Evolutionary conservation across 2,797 vertebrate species (phyloP).

Genomic region (Zalophus californianus): DNA sequence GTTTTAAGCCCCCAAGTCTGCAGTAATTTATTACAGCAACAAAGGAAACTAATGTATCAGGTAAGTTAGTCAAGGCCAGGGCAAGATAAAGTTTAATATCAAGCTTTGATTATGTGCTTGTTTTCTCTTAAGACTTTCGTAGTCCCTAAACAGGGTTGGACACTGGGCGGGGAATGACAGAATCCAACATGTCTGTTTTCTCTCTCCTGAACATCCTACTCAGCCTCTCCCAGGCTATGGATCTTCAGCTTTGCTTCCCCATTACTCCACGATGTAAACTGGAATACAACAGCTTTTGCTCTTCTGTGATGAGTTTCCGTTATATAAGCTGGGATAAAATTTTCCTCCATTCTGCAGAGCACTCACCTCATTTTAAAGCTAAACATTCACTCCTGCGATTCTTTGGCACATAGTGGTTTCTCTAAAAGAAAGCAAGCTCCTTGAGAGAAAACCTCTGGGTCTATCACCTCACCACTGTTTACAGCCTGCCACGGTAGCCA

Average conservation of each 20-base stretch:
- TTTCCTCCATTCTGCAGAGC: neutral
- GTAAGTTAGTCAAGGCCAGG: neutral
- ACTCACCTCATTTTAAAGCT: neutral
- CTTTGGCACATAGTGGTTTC: neutral
- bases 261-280: neutral
- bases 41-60: neutral
- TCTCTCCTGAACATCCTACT: neutral
- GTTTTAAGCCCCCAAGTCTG: neutral
- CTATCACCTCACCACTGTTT: neutral
- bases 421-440: neutral
- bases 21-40: neutral
- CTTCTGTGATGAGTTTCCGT: neutral
- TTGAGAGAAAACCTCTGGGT: neutral
- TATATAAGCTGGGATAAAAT: neutral
- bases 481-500: neutral
- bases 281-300: neutral
- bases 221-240: neutral
- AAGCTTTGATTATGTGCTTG: neutral
- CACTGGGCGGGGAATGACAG: rapidly evolving
- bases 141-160: neutral
- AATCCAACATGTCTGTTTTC: neutral
- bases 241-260: neutral
- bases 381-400: neutral
- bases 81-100: neutral
- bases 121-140: neutral